Conservation (phyloP, 2,888 invertebrate genomes). For the Heteromyza rotundicornis region DNA sequence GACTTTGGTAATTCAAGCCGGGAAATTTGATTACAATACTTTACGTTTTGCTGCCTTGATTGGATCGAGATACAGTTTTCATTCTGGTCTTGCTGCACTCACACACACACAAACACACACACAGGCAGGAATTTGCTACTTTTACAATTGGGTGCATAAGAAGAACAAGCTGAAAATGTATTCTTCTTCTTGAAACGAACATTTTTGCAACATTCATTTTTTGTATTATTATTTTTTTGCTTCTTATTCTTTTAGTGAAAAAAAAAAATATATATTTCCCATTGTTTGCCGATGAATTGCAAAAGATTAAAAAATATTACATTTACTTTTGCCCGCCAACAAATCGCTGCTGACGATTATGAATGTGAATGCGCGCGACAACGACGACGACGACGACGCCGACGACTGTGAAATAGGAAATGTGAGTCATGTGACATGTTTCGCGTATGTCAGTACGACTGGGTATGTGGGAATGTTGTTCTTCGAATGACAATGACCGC, state of each 20-base stretch:
- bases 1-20: slow-evolving; percentile 16
- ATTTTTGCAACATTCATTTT: not conserved
- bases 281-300: not conserved
- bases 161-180: too few species aligned
- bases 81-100: not conserved
- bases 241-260: not conserved
- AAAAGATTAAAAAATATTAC: slow-evolving; percentile 6
- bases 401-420: too few species aligned
- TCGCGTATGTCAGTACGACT: not conserved
- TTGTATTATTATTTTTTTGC: not conserved
- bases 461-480: not conserved
- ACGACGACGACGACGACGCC: not conserved
- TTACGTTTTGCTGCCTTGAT: slow-evolving; percentile 11
- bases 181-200: too few species aligned
- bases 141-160: too few species aligned
- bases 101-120: too few species aligned
- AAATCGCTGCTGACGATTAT: too few species aligned
- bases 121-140: too few species aligned
- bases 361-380: not conserved
- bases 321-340: not conserved
- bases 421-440: not conserved
- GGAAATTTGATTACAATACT: slow-evolving; percentile 22
- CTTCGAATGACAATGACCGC: slow-evolving; percentile 9
- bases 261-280: not conserved
- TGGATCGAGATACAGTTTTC: slow-evolving; percentile 23